These are phyloP conservation scores for Neolamprologus longior DNA, from an alignment of 2,113 vertebrate species.

Conservation along the genomic window DNA sequence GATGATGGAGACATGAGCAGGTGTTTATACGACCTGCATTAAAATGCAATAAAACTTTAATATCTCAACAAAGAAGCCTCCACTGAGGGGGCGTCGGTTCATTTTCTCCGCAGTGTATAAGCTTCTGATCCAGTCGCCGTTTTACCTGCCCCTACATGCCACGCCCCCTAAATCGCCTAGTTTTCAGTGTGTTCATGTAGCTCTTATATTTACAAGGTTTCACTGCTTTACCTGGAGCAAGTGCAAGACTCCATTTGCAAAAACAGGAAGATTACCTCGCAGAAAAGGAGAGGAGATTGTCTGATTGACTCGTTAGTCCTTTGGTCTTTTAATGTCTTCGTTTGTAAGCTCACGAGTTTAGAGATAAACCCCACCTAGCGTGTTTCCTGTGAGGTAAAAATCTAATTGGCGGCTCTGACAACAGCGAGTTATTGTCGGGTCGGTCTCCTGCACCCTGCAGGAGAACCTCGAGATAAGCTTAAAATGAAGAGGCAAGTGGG, in stretches of 20 bases:
- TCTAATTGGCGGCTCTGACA: background rate
- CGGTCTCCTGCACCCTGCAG: background rate
- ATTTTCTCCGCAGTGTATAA: background rate
- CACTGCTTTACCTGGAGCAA: background rate
- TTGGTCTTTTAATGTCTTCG: background rate
- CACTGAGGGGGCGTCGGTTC: background rate
- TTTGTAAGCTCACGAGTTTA: background rate
- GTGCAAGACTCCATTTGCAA: background rate
- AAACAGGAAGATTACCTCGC: background rate
- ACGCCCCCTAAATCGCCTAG: background rate
- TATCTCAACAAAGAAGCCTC: background rate
- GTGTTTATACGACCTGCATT: background rate
- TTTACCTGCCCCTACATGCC: background rate
- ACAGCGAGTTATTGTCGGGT: background rate
- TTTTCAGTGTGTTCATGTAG: background rate
- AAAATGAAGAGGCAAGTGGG: background rate
- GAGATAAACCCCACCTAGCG: background rate
- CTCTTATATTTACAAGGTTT: background rate
- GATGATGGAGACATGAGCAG: background rate
- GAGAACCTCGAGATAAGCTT: background rate
- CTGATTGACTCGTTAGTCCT: background rate
- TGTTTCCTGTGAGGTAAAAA: background rate
- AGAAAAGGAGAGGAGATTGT: background rate
- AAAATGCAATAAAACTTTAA: background rate
- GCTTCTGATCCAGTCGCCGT: background rate